These are phyloP conservation scores for Alethe castanea DNA, from an alignment of 2,113 vertebrate species.

Conservation along the genomic window DNA sequence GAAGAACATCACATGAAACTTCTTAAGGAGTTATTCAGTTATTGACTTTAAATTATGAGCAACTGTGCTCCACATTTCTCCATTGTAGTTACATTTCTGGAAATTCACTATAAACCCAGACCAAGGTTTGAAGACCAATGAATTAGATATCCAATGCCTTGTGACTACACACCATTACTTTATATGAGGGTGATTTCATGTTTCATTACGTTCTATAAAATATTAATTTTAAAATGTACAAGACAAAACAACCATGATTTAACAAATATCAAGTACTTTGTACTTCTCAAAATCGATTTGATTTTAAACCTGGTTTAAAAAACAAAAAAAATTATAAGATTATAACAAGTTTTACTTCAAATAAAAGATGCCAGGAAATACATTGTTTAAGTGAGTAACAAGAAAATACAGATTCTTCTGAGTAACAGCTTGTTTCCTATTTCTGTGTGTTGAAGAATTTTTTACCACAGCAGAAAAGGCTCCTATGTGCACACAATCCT, in stretches of 20 bases:
- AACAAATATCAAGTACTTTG: background rate
- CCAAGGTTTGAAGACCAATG: background rate
- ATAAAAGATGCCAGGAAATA: background rate
- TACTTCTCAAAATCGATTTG: background rate
- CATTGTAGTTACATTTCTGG: background rate
- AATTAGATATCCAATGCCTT: background rate
- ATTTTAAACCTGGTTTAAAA: background rate
- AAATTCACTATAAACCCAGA: background rate
- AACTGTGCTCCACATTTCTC: background rate
- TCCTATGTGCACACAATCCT: background rate
- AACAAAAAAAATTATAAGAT: background rate
- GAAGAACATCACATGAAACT: background rate
- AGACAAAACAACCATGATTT: background rate
- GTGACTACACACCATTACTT: background rate
- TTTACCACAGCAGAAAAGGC: background rate
- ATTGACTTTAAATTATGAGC: background rate
- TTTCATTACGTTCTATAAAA: background rate
- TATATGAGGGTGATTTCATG: background rate
- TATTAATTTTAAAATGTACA: background rate
- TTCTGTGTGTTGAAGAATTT: background rate
- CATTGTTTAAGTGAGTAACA: background rate
- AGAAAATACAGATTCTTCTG: background rate
- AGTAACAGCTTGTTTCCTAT: background rate
- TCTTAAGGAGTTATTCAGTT: background rate
- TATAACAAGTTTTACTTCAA: constrained; percentile 18